Base-by-base conservation (phyloP, 2,113 vertebrate species). In the Cyphomyrus discorhynchus region DNA sequence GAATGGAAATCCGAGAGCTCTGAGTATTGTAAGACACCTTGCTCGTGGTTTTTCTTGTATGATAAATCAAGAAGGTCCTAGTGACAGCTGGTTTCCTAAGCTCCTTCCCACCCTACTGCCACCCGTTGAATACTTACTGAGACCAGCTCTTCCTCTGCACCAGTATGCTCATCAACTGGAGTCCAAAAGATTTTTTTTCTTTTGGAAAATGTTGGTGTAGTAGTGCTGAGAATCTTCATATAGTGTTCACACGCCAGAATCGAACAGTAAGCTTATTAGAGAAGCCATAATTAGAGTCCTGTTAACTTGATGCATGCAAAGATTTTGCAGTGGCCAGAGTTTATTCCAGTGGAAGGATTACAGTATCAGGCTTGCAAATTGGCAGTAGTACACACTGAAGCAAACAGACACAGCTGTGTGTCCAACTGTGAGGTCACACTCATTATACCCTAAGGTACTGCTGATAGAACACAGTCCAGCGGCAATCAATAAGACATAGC, bases 21-120 rank as follows among this genome's bases (percentile, higher is more conserved):
- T 3, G 70, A 42, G 46, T 47, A 42, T 53, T 70, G 27, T 39
- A 80, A 74, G 86, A 53, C 27, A 74, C 88, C 88, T 39, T 46
- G 83, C 82, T 24, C 21, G 52, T 89, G 70, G 17, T 58, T 90
- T 91, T 92, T 89, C 83, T 90, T 82, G 35, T 90, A 27, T 90
- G 86, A 89, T 86, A 90, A 84, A 39, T 88, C 88, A 90, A 90
- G 92, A 86, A 83, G 89, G 52, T 35, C 39, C 42, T 82, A 88
- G 86, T 92, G 92, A 90, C 91, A 91, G 91, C 87, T 91, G 92
- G 19, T 50, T 89, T 21, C 47, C 88, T 11, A 35, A 42, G 1
- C 7, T 31, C 15, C 52, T 13, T 39, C n/a, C 49, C 47, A 31
- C 17, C 10, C 1, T 45, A 21, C 80, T 21, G 39, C 80, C 42